A percentile compares a stretch with the other conserved stretches of the same genome.
phyloP scores from a whole-genome alignment of 2,888 invertebrate genomes.

The Ophraella communa region DNA sequence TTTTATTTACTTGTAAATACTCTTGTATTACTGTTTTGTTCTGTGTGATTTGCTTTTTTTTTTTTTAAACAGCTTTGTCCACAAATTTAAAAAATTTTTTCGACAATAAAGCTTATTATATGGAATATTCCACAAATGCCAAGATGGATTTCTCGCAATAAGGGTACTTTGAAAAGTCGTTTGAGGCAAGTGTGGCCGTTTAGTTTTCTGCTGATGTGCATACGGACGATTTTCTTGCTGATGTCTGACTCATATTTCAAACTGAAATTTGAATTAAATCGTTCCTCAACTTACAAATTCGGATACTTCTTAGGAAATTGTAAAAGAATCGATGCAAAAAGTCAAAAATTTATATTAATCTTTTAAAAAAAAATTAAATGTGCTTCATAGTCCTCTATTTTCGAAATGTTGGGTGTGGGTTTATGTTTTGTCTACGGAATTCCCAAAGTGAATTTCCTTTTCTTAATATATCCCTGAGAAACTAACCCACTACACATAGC shows the following conservation, averaged over 20 bases:
- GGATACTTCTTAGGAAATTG: slow-evolving; percentile 18
- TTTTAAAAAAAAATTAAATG: neutral
- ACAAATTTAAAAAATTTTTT: too few relatives aligned
- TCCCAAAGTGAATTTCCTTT: slow-evolving; percentile 35
- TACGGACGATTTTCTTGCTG: slow-evolving; percentile 42
- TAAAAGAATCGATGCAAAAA: slow-evolving; percentile 23
- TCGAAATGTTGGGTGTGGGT: slow-evolving; percentile 16
- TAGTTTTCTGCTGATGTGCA: slow-evolving; percentile 46
- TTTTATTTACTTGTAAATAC: too few relatives aligned
- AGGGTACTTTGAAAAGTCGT: slow-evolving; percentile 55
- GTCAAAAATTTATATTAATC: neutral
- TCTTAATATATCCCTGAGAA: slow-evolving; percentile 34
- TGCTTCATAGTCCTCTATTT: neutral
- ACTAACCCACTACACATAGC: slow-evolving; percentile 25
- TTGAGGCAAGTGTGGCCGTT: slow-evolving; percentile 51
- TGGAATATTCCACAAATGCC: slow-evolving; percentile 14
- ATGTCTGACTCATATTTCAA: slow-evolving; percentile 41
- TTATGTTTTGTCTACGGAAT: slow-evolving; percentile 43
- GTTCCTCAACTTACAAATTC: slow-evolving; percentile 34
- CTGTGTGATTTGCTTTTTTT: too few relatives aligned
- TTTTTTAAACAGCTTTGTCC: too few relatives aligned
- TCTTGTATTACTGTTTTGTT: too few relatives aligned
- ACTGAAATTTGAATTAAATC: slow-evolving; percentile 42
- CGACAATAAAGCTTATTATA: slow-evolving; percentile 26
- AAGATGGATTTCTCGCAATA: slow-evolving; percentile 36